Evolutionary conservation across 1,140 invertebrate genomes (phyloP), one percentile per base, ranked within the genome.

Genomic region (Dinoponera quadriceps): DNA sequence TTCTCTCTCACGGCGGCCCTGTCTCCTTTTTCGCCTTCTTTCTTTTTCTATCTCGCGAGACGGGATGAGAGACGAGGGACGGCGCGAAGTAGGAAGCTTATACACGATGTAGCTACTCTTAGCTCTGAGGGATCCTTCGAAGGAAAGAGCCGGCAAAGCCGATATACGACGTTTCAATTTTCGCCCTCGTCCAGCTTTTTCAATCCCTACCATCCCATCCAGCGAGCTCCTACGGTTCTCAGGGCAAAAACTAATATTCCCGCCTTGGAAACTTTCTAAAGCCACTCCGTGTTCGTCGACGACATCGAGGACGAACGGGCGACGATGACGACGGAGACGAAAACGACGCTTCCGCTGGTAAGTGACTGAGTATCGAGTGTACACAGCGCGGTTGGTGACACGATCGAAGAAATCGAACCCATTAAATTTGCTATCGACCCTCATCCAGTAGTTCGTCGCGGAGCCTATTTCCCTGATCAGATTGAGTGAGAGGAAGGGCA

Each of bases 81-180:
- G 38, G 20, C 5, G 59, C 5, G 29, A 38, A n/a, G 51, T 18
- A n/a, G 72, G 49, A 16, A 65, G 75, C 44, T 54, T 83, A 84
- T 87, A 85, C 71, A 82, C 68, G 68, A 68, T 78, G 75, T 74
- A 86, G 54, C 86, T 84, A 65, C 68, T 74, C 65, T 87, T 73
- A 80, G 73, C 69, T n/a, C n/a, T 27, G 82, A 59, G 48, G 81
- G 85, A 80, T 87, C 74, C 72, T 25, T 78, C 65, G 63, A 72
- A 78, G 80, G 85, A 38, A 80, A 55, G 81, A 74, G 72, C 27
- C 33, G 16, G 86, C 74, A 85, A 80, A 85, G 86, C 62, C 83
- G 78, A 85, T 85, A 92, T 91, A 92, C 85, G 90, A 92, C 86
- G 90, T 92, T 92, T 92, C 91, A 92, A 92, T 92, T 91, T 92